These are phyloP conservation scores for Dolichotis patagonum DNA, from an alignment of 2,113 vertebrate species.

Conservation along the genomic window DNA sequence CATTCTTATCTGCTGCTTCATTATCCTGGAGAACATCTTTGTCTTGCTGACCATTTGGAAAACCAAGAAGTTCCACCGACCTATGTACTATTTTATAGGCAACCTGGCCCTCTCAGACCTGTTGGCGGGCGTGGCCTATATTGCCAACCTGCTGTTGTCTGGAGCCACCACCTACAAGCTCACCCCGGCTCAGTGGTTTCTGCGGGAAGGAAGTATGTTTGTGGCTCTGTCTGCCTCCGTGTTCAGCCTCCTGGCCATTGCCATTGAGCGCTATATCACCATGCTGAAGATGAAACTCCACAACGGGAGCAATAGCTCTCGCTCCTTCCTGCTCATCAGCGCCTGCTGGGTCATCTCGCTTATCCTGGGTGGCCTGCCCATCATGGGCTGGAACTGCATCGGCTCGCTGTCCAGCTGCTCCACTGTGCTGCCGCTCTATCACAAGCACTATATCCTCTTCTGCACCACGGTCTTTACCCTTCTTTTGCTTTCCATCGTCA, in stretches of 20 bases:
- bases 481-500: slow-evolving; percentile 95
- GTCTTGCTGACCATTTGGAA: slow-evolving; percentile 98
- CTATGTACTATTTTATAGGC: slow-evolving; percentile 99
- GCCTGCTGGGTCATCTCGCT: slow-evolving; percentile 95
- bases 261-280: slow-evolving; percentile 97
- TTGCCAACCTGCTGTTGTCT: slow-evolving; percentile 95
- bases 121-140: slow-evolving; percentile 96
- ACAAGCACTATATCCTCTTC: slow-evolving; percentile 99
- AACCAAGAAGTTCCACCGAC: slow-evolving; percentile 99
- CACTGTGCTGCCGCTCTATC: slow-evolving; percentile 97
- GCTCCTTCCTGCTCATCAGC: slow-evolving; percentile 96
- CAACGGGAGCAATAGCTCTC: slow-evolving; percentile 94
- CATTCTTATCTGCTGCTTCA: slow-evolving; percentile 98
- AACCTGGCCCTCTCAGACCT: slow-evolving; percentile 98
- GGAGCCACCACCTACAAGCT: slow-evolving; percentile 96
- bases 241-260: slow-evolving; percentile 97
- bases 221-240: slow-evolving; percentile 97
- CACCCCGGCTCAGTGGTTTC: slow-evolving; percentile 95
- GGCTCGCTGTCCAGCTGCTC: slow-evolving; percentile 89
- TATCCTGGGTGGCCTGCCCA: slow-evolving; percentile 92
- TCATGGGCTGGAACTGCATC: slow-evolving; percentile 99
- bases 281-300: slow-evolving; percentile 99
- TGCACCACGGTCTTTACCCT: slow-evolving; percentile 97
- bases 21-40: slow-evolving; percentile 97
- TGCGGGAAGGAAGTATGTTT: slow-evolving; percentile 98